Percentiles rank a stretch among this genome's conserved stretches.
phyloP scores from a whole-genome alignment of 2,113 vertebrate genomes.

The Pteronura brasiliensis region DNA sequence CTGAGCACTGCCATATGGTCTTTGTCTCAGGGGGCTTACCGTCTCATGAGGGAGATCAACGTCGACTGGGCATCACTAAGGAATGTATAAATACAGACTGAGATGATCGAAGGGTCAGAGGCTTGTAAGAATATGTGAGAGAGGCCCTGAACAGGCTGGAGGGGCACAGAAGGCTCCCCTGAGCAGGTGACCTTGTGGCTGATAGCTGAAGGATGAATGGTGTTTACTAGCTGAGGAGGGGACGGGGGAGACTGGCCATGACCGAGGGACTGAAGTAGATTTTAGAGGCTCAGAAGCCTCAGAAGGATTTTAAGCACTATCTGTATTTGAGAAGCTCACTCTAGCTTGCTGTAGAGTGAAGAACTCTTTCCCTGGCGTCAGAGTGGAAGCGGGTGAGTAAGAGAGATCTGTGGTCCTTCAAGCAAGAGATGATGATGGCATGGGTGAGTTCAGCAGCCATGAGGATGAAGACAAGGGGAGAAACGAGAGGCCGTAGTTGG shows the following conservation, averaged over 20 bases:
- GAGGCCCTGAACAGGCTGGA: neutral
- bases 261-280: neutral
- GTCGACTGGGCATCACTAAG: too few species aligned
- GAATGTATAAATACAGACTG: neutral
- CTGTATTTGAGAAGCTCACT: neutral
- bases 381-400: neutral
- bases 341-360: neutral
- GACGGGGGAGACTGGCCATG: fast-evolving
- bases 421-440: neutral
- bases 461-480: neutral
- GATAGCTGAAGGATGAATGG: neutral
- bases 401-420: neutral
- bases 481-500: fast-evolving
- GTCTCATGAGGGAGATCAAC: neutral
- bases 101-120: neutral
- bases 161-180: neutral
- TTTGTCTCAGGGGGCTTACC: neutral
- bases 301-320: neutral
- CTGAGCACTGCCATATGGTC: neutral
- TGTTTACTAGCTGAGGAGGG: too few species aligned
- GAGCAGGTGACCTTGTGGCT: neutral
- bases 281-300: neutral
- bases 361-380: neutral
- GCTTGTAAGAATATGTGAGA: neutral
- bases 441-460: neutral